Conservation (phyloP, 2,888 invertebrate species). For the Gortyna flavago region DNA sequence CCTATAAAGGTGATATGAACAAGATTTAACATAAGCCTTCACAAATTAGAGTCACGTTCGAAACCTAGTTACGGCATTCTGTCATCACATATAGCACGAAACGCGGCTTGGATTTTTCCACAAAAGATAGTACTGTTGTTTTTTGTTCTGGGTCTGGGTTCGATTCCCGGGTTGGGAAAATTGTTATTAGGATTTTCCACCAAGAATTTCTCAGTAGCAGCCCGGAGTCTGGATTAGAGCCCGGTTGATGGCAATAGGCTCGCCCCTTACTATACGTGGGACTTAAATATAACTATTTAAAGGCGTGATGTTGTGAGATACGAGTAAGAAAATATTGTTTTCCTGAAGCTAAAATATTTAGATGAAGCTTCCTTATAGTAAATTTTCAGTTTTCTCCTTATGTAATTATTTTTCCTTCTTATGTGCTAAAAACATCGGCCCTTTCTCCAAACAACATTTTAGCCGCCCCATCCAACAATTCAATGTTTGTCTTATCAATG, state of each 20-base stretch:
- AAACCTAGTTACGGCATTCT: neutral
- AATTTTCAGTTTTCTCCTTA: neutral
- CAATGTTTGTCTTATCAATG: conserved; percentile 79
- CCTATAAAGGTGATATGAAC: neutral
- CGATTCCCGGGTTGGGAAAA: neutral
- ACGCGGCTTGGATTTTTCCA: neutral
- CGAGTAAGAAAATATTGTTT: neutral
- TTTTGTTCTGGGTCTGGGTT: neutral
- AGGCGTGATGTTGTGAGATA: neutral
- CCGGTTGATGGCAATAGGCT: neutral
- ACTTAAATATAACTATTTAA: neutral
- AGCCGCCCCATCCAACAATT: conserved; percentile 74
- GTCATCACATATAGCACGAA: neutral
- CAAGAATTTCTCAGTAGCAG: neutral
- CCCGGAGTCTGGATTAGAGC: neutral
- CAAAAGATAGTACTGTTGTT: neutral
- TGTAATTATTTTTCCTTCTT: neutral
- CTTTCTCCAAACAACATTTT: conserved; percentile 47
- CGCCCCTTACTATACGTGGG: too few species aligned
- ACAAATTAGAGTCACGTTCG: neutral
- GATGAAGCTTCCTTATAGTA: too few species aligned
- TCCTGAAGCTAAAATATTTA: neutral
- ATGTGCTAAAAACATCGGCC: neutral
- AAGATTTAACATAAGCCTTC: neutral
- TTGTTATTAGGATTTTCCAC: neutral